Percentiles rank a stretch among this genome's conserved stretches.
phyloP scores from a whole-genome alignment of 2,113 vertebrate species.

The Euleptes europaea region DNA sequence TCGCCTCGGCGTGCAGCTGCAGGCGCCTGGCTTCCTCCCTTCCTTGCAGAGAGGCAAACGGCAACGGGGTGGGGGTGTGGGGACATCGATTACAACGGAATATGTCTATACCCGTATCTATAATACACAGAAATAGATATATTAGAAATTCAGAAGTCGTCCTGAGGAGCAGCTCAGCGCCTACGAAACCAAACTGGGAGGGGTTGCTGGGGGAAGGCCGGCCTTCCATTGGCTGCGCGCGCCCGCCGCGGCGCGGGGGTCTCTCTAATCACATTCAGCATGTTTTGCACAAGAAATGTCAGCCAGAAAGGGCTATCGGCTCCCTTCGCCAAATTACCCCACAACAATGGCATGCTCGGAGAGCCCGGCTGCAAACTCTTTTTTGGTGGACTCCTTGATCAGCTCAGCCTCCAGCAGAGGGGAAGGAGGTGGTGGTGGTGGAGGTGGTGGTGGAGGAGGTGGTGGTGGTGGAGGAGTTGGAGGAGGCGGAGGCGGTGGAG shows the following conservation, averaged over 20 bases:
- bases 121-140: slow-evolving; percentile 57
- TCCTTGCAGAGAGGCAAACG: background rate
- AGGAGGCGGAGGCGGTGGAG: slow-evolving; percentile 64
- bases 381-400: slow-evolving; percentile 98
- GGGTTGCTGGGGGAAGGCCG: slow-evolving; percentile 85
- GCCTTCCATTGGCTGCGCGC: slow-evolving; percentile 95
- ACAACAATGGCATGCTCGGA: slow-evolving; percentile 98
- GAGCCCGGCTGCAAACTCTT: slow-evolving; percentile 95
- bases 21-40: background rate
- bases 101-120: background rate
- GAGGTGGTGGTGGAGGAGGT: background rate
- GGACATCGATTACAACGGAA: background rate
- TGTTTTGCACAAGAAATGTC: slow-evolving; percentile 99
- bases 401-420: slow-evolving; percentile 89
- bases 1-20: background rate
- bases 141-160: slow-evolving; percentile 87
- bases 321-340: slow-evolving; percentile 97
- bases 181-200: slow-evolving; percentile 91
- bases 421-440: slow-evolving; percentile 69
- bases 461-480: slow-evolving; percentile 76
- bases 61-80: background rate
- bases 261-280: slow-evolving; percentile 99
- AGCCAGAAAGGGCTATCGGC: slow-evolving; percentile 98
- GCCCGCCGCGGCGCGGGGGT: slow-evolving; percentile 89
- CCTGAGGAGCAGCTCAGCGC: slow-evolving; percentile 80